These are phyloP conservation scores for Misgurnus anguillicaudatus DNA, from an alignment of 2,113 vertebrate species.

Conservation along the genomic window DNA sequence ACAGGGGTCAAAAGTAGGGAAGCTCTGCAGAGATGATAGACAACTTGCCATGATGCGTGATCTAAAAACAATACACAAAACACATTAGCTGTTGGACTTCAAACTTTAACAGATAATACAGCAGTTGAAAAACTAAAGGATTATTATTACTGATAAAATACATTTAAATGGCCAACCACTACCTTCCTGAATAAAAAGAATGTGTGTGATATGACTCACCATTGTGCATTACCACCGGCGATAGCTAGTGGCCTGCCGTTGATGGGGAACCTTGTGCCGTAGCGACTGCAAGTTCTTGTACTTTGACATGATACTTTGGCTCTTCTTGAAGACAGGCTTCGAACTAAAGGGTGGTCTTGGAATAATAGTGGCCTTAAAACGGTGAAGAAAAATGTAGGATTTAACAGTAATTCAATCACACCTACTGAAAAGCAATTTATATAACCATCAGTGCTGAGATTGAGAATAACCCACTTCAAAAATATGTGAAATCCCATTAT, in stretches of 20 bases:
- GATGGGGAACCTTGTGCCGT: constrained; percentile 66
- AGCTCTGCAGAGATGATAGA: background rate
- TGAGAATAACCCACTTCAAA: background rate
- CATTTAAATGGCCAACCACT: background rate
- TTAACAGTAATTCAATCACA: too few relatives aligned
- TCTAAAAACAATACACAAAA: background rate
- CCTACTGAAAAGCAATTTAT: too few relatives aligned
- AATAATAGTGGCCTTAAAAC: constrained; percentile 65
- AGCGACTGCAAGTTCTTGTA: constrained; percentile 76
- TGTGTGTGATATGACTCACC: constrained; percentile 14
- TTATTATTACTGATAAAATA: background rate
- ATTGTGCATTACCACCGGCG: constrained; percentile 67
- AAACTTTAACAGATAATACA: background rate
- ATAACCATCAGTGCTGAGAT: too few relatives aligned
- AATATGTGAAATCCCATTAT: too few relatives aligned
- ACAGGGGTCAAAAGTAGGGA: background rate
- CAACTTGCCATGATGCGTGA: background rate
- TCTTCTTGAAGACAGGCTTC: constrained; percentile 73
- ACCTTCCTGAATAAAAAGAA: background rate
- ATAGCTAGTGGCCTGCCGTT: constrained; percentile 62
- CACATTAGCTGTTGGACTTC: background rate
- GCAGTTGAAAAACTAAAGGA: background rate
- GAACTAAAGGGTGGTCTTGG: constrained; percentile 68
- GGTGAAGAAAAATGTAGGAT: background rate
- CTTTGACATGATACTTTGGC: constrained; percentile 74